Conservation (phyloP, 1,140 invertebrate species). For the Maniola jurtina region DNA sequence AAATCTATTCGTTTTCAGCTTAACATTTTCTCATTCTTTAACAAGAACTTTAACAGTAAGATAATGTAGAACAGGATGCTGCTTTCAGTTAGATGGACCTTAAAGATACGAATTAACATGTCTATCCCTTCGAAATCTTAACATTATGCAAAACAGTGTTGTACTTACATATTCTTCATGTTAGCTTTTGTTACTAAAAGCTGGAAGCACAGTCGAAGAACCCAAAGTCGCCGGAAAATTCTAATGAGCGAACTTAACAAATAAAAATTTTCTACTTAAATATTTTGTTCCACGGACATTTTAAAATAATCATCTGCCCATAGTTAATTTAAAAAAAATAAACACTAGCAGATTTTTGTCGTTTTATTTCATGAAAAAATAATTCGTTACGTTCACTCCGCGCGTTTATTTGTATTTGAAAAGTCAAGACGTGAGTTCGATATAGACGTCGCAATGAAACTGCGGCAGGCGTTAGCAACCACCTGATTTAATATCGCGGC, state of each 20-base stretch:
- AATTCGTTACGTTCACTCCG: conserved; percentile 42
- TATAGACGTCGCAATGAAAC: conserved; percentile 39
- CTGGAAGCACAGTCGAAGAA: conserved; percentile 45
- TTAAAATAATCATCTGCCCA: conserved; percentile 42
- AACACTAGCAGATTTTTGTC: not conserved
- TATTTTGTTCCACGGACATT: conserved; percentile 23
- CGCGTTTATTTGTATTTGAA: conserved; percentile 40
- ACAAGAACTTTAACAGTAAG: too few relatives aligned
- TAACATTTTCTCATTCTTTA: too few relatives aligned
- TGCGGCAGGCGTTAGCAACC: conserved; percentile 41
- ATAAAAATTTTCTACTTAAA: conserved; percentile 17
- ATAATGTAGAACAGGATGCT: not conserved
- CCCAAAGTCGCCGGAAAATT: conserved; percentile 22
- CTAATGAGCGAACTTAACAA: conserved; percentile 7
- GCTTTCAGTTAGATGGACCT: not conserved
- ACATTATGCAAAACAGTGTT: conserved; percentile 23
- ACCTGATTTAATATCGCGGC: conserved; percentile 54
- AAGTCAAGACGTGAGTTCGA: conserved; percentile 40
- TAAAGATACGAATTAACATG: not conserved
- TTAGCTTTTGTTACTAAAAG: conserved; percentile 34
- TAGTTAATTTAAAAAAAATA: conserved; percentile 29
- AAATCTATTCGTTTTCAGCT: too few relatives aligned
- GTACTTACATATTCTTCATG: conserved; percentile 58
- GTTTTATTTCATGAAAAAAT: conserved; percentile 11
- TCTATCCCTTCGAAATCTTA: not conserved